phyloP scores from a whole-genome alignment of 2,888 invertebrate species.

The Zaprionus lineosus region DNA sequence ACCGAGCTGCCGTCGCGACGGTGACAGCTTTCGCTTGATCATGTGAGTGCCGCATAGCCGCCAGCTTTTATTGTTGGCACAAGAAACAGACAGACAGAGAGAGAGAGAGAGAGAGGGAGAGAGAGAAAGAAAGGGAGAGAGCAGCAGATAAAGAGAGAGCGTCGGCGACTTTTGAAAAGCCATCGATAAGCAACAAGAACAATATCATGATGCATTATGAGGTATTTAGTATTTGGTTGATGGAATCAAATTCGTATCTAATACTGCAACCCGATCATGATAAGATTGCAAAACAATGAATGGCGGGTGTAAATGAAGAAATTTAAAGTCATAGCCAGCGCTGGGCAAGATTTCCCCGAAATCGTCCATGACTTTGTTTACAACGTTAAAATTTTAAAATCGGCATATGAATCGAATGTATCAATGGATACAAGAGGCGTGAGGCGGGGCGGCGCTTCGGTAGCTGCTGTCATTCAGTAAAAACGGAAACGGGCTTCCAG shows the following conservation, averaged over 20 bases:
- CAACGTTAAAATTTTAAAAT: conserved; percentile 32
- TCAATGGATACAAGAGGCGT: no score
- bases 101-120: conserved; percentile 2
- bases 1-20: no score
- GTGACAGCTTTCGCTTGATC: conserved; percentile 59
- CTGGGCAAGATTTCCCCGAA: conserved; percentile 9
- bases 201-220: conserved; percentile 31
- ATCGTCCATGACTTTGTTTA: conserved; percentile 67
- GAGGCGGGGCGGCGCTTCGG: not conserved
- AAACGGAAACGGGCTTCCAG: conserved; percentile 63
- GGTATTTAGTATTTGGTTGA: conserved; percentile 29
- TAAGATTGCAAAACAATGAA: conserved; percentile 68
- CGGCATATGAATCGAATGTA: conserved; percentile 25
- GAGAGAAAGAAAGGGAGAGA: conserved; percentile 8
- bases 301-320: conserved; percentile 33
- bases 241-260: conserved; percentile 7
- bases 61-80: conserved; percentile 44
- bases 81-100: conserved; percentile 3
- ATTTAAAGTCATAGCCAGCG: conserved; percentile 14
- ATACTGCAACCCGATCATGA: conserved; percentile 18
- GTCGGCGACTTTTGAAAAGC: conserved; percentile 11
- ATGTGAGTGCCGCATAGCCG: conserved; percentile 63
- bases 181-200: conserved; percentile 15
- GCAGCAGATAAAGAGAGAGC: conserved; percentile 10
- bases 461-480: conserved; percentile 45